Evolutionary conservation across 2,113 vertebrate genomes (phyloP).

Genomic region (Marmota monax): DNA sequence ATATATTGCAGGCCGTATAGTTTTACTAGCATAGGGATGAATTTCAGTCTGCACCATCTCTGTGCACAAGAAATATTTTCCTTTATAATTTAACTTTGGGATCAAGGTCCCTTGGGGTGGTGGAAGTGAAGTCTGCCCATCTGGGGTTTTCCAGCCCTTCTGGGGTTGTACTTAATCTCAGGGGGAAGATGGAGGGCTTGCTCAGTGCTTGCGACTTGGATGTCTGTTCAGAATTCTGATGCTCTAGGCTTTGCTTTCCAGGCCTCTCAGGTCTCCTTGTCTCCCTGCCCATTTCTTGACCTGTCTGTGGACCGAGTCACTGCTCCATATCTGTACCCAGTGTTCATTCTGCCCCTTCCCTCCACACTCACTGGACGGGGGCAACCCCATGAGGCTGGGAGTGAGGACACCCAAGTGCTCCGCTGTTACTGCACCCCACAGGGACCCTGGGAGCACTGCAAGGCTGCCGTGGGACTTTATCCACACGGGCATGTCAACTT

Average conservation of each 20-base stretch:
- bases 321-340: not conserved
- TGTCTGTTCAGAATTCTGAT: not conserved
- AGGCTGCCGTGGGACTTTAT: no score
- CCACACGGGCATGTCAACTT: no score
- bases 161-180: not conserved
- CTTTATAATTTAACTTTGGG: not conserved
- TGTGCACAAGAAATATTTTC: not conserved
- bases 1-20: not conserved
- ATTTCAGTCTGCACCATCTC: not conserved
- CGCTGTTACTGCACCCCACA: no score
- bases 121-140: not conserved
- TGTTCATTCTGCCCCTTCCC: not conserved
- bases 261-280: rapidly evolving
- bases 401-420: not conserved
- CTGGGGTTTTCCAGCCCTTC: not conserved
- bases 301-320: not conserved
- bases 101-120: not conserved
- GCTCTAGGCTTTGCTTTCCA: not conserved
- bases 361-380: not conserved
- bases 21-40: not conserved
- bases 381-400: not conserved
- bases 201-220: rapidly evolving
- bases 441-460: no score
- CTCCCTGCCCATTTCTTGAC: not conserved
- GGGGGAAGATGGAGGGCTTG: not conserved